These are phyloP conservation scores for Marmota monax DNA, from an alignment of 2,113 vertebrate species.

Conservation along the genomic window DNA sequence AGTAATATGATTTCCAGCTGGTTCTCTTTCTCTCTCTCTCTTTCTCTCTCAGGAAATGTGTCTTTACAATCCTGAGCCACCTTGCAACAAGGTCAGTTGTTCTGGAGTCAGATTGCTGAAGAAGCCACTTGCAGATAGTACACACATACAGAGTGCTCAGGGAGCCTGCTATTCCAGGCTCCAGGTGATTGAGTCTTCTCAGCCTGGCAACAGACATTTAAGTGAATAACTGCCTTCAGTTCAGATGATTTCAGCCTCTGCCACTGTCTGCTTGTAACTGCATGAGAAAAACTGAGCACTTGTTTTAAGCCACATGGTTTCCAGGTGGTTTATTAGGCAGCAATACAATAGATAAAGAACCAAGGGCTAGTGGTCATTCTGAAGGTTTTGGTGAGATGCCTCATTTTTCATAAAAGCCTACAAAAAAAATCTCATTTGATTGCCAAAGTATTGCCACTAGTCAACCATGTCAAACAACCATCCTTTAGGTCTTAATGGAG, in stretches of 20 bases:
- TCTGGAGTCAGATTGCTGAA: background rate
- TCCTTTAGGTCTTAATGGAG: background rate
- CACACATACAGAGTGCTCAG: background rate
- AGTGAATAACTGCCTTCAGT: background rate
- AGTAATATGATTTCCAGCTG: background rate
- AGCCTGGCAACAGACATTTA: background rate
- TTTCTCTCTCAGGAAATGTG: background rate
- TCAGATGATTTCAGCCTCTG: background rate
- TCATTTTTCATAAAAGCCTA: conserved; percentile 11
- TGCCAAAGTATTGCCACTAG: background rate
- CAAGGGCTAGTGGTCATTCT: background rate
- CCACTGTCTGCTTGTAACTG: background rate
- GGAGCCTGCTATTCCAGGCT: background rate
- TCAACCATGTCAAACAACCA: background rate
- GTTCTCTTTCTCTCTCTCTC: background rate
- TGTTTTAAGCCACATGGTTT: background rate
- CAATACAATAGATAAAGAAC: background rate
- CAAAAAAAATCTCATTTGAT: background rate
- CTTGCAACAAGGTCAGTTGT: background rate
- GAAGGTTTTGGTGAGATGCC: background rate
- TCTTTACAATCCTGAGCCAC: background rate
- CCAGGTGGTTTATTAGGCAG: background rate
- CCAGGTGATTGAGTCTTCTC: background rate
- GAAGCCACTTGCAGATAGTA: background rate
- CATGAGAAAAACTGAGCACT: background rate